Evolutionary conservation across 1,140 invertebrate species (phyloP).

Genomic region (silkworm (Bombyx mori)): ASM3026992v2 NC_085132.1:3795501-3796000

Average conservation of each 20-base stretch:
- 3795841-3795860: too few relatives aligned
- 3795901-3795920: not conserved
- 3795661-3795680: slow-evolving; percentile 49
- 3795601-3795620: slow-evolving; percentile 23
- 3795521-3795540: not conserved
- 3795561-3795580: slow-evolving; percentile 13
- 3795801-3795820: too few relatives aligned
- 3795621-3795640: slow-evolving; percentile 58
- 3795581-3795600: slow-evolving; percentile 14
- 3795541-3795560: slow-evolving; percentile 20
- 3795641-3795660: slow-evolving; percentile 55
- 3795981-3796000: not conserved
- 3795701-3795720: slow-evolving; percentile 58
- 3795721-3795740: slow-evolving; percentile 60
- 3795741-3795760: slow-evolving; percentile 11
- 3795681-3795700: slow-evolving; percentile 43
- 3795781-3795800: too few relatives aligned
- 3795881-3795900: not conserved
- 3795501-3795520: slow-evolving; percentile 13
- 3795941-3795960: not conserved
- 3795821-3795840: too few relatives aligned
- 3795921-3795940: not conserved
- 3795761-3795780: not conserved
- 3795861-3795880: too few relatives aligned
- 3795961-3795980: not conserved